Percentiles rank a stretch among this genome's conserved stretches.
These are phyloP conservation scores for Agriopis marginaria DNA, from an alignment of 2,888 invertebrate species.

Conservation along the genomic window DNA sequence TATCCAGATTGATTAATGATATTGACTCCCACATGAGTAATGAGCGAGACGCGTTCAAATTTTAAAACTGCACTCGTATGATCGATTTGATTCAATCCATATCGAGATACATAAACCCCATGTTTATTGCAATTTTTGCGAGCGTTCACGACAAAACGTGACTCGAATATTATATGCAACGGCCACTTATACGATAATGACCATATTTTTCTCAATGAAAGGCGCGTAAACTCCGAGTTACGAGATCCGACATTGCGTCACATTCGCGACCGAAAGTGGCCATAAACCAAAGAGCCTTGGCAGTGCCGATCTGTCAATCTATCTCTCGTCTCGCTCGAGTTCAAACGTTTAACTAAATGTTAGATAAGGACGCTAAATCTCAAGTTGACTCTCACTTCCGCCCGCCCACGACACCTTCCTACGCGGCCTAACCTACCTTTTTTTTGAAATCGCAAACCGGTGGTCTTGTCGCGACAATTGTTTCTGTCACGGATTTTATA, in stretches of 20 bases:
- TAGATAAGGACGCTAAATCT: slow-evolving; percentile 74
- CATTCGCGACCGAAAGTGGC: slow-evolving; percentile 77
- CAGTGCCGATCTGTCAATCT: slow-evolving; percentile 73
- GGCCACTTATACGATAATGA: slow-evolving; percentile 61
- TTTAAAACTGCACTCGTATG: slow-evolving; percentile 45
- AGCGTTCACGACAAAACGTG: slow-evolving; percentile 61
- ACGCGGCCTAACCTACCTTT: slow-evolving; percentile 75
- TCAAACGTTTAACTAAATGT: slow-evolving; percentile 55
- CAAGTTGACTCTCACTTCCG: slow-evolving; percentile 83
- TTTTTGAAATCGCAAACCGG: slow-evolving; percentile 75
- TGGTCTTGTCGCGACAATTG: slow-evolving; percentile 72
- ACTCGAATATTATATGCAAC: slow-evolving; percentile 68
- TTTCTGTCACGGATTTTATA: slow-evolving; percentile 58
- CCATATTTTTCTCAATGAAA: slow-evolving; percentile 72
- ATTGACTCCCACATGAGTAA: slow-evolving; percentile 44
- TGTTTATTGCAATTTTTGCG: slow-evolving; percentile 63
- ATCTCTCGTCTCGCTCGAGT: slow-evolving; percentile 64
- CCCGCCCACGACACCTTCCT: slow-evolving; percentile 80
- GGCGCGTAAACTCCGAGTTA: slow-evolving; percentile 58
- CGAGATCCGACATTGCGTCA: slow-evolving; percentile 73
- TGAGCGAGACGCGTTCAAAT: slow-evolving; percentile 42
- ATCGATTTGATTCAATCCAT: slow-evolving; percentile 60
- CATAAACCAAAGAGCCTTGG: slow-evolving; percentile 81
- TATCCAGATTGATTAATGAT: slow-evolving; percentile 42
- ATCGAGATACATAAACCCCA: slow-evolving; percentile 59